phyloP scores from a whole-genome alignment of 2,888 invertebrate genomes.

The Notodonta dromedarius region DNA sequence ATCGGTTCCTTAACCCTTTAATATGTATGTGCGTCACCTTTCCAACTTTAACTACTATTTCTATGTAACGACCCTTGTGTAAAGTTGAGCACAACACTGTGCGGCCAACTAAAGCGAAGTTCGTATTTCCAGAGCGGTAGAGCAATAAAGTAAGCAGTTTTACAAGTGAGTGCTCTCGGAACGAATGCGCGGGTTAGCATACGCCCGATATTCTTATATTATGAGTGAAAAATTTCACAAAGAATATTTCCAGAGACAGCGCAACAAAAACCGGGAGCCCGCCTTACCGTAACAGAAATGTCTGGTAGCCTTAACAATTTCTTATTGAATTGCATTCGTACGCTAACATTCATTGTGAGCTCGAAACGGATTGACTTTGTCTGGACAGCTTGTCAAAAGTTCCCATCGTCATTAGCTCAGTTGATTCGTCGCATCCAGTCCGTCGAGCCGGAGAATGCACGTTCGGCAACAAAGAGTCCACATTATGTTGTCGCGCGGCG shows the following conservation, averaged over 20 bases:
- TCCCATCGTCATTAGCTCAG: slow-evolving; percentile 65
- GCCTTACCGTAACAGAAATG: slow-evolving; percentile 25
- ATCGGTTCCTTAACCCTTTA: slow-evolving; percentile 79
- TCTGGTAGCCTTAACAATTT: slow-evolving; percentile 31
- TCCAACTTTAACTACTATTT: slow-evolving; percentile 62
- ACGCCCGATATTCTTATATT: slow-evolving; percentile 70
- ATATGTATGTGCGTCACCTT: slow-evolving; percentile 65
- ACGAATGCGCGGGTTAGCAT: slow-evolving; percentile 68
- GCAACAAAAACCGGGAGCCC: slow-evolving; percentile 24
- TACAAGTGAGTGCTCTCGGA: slow-evolving; percentile 72
- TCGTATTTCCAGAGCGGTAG: slow-evolving; percentile 64
- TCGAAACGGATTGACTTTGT: slow-evolving; percentile 48
- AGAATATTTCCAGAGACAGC: slow-evolving; percentile 49
- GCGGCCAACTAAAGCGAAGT: slow-evolving; percentile 59
- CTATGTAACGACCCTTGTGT: slow-evolving; percentile 49
- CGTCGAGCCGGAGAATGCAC: slow-evolving; percentile 62
- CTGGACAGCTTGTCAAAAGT: slow-evolving; percentile 58
- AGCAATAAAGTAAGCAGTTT: slow-evolving; percentile 76
- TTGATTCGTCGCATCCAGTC: slow-evolving; percentile 68
- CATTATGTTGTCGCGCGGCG: slow-evolving; percentile 76
- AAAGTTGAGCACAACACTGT: slow-evolving; percentile 48
- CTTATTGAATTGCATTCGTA: slow-evolving; percentile 39
- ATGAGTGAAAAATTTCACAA: slow-evolving; percentile 62
- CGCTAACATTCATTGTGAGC: slow-evolving; percentile 36
- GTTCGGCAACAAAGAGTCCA: slow-evolving; percentile 69